Base-by-base conservation (phyloP, 2,888 invertebrate genomes). In the Cantharis lateralis region DNA sequence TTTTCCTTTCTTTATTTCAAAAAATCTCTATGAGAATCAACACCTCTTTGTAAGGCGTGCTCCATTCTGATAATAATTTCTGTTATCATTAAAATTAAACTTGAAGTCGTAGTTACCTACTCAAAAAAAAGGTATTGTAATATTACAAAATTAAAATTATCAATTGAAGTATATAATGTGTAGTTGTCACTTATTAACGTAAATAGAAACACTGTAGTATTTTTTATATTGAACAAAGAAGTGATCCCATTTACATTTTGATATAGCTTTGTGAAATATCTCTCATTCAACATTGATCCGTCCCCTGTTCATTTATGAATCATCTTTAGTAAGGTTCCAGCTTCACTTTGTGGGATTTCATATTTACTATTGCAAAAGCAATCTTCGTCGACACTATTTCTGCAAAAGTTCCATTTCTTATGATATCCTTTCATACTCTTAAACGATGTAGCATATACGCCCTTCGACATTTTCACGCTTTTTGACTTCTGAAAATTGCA, bases 361-460 rank as follows among this genome's bases (percentile, higher is more conserved):
- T 83, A 84, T 84, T 83, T 84, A 83, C 84, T 81, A 83, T 82
- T 82, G 83, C 80, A 82, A 80, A 79, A 82, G 82, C 83, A 83
- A 82, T 83, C 82, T 83, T 78, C 83, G 77, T 80, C 78, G 76
- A 61, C 78, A 70, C 72, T 69, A 77, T 71, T 74, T 68, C 71
- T 71, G 32, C 64, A 74, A 70, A 71, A 69, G 69, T 72, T 68
- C 69, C 62, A 77, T 77, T 77, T 69, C 74, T 77, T 77, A 71
- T 74, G 68, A 71, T 70, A 68, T 69, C 70, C 64, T 74, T 77
- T 74, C 20, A 64, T 77, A 64, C 71, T 66, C 63, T 26, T 66
- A 72, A 77, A 77, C 72, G 74, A 74, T 69, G 62, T 68, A 74
- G 71, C 73, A 68, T 74, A 68, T 74, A 74, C 74, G 64, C 77